A percentile compares a stretch with the other conserved stretches of the same genome.
Evolutionary conservation across 92 coral and sea anemone genomes (phyloP).

Genomic region (Parazoanthus darwini): DNA sequence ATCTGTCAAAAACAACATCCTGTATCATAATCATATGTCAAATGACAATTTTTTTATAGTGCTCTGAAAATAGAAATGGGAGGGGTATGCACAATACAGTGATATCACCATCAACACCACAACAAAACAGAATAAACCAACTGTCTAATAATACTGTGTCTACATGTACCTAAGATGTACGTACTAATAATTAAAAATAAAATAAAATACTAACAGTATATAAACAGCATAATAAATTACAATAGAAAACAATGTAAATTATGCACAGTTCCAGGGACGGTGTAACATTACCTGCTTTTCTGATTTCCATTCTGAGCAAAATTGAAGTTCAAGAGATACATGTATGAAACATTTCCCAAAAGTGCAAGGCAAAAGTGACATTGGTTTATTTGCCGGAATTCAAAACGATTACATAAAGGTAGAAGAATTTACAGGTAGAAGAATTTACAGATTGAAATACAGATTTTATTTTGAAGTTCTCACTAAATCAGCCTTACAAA

Average conservation of each 20-base stretch:
- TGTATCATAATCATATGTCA: too few relatives aligned
- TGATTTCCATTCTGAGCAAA: background rate
- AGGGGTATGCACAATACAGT: too few relatives aligned
- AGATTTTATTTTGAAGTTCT: background rate
- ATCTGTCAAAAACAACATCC: too few relatives aligned
- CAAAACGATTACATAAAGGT: background rate
- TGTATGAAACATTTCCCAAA: constrained; percentile 9
- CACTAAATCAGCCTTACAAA: background rate
- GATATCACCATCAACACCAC: too few relatives aligned
- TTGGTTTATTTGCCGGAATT: constrained; percentile 27
- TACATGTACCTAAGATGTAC: too few relatives aligned
- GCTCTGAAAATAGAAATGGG: too few relatives aligned
- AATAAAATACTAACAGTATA: too few relatives aligned
- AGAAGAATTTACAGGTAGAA: background rate
- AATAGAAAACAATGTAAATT: too few relatives aligned
- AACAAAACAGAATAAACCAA: background rate
- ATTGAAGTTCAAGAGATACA: background rate
- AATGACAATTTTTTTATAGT: too few relatives aligned
- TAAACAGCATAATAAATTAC: too few relatives aligned
- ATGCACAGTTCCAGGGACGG: background rate
- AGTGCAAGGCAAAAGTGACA: constrained; percentile 1
- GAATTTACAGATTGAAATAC: background rate
- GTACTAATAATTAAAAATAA: too few relatives aligned
- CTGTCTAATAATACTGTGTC: too few relatives aligned
- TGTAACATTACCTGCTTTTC: constrained; percentile 11